Percentiles rank a stretch among this genome's conserved stretches.
Evolutionary conservation across 2,797 vertebrate genomes (phyloP).

Genomic region (Phoebastria nigripes): DNA sequence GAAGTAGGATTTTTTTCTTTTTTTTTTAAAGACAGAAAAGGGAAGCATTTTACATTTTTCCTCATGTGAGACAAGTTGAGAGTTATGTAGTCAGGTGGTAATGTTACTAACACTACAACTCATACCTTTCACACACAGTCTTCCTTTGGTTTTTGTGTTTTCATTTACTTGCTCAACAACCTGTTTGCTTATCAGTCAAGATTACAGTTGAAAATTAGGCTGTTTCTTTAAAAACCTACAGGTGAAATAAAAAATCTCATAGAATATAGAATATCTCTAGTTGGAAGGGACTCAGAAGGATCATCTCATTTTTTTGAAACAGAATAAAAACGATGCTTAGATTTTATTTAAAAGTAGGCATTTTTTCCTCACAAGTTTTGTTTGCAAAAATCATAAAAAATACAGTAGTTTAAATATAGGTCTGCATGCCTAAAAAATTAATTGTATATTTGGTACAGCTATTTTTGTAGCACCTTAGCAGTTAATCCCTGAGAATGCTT

Average conservation of each 20-base stretch:
- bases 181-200: neutral
- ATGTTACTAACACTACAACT: neutral
- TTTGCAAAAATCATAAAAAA: neutral
- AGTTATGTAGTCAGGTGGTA: neutral
- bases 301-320: neutral
- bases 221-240: neutral
- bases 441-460: neutral
- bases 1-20: rapidly evolving
- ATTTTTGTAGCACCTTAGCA: neutral
- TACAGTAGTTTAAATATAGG: neutral
- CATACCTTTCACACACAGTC: neutral
- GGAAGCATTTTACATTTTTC: neutral
- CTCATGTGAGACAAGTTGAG: neutral
- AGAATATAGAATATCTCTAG: neutral
- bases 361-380: neutral
- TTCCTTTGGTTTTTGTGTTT: neutral
- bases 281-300: neutral
- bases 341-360: neutral
- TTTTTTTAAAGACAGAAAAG: neutral
- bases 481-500: neutral
- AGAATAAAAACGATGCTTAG: neutral
- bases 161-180: neutral
- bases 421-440: neutral
- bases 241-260: neutral
- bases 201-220: neutral